Evolutionary conservation across 2,888 invertebrate species (phyloP), one percentile per base, ranked within the genome.

Genomic region (Pristionchus arcanus): DNA sequence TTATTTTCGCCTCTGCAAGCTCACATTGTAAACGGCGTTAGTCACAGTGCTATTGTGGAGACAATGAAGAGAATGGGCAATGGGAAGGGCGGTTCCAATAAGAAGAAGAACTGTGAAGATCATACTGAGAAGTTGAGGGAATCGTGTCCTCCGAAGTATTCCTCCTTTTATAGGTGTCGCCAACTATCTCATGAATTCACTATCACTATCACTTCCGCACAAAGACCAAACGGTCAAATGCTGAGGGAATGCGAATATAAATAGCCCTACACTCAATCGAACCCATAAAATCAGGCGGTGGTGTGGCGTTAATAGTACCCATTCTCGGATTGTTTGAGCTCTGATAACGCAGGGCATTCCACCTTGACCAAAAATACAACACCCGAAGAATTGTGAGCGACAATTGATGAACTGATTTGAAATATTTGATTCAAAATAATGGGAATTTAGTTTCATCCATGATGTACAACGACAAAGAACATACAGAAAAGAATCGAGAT

Each of bases 241-340:
- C 59, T 21, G 59, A 21, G 21, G 5, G 59, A 59, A 21, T 49
- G 7, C 21, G 15, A 59, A 25, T 59, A 59, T 59, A 3, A 19
- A 59, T 59, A 59, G 59, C 59, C 25, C 59, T 59, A 25, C 59
- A 59, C 59, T 59, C 59, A 59, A 59, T 59, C 59, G 59, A 59
- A 59, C 21, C 59, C 59, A 59, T 59, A 59, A 59, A 59, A 25
- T 59, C 59, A 59, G 2, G 15, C 21, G 0, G 59, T 59, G 9
- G 59, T 21, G 59, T 21, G 59, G 21, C 25, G 21, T 59, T 59
- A 59, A 25, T 59, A 59, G 19, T 25, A 5, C 59, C 25, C 21
- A 59, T 59, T 59, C 59, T 59, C 59, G 59, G 59, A 59, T 59
- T 59, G 59, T 59, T 59, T 59, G 59, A 59, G 59, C 59, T 59